Percentiles rank a stretch among this genome's conserved stretches.
These are phyloP conservation scores for Agrochola lychnidis DNA, from an alignment of 2,888 invertebrate genomes.

Conservation along the genomic window DNA sequence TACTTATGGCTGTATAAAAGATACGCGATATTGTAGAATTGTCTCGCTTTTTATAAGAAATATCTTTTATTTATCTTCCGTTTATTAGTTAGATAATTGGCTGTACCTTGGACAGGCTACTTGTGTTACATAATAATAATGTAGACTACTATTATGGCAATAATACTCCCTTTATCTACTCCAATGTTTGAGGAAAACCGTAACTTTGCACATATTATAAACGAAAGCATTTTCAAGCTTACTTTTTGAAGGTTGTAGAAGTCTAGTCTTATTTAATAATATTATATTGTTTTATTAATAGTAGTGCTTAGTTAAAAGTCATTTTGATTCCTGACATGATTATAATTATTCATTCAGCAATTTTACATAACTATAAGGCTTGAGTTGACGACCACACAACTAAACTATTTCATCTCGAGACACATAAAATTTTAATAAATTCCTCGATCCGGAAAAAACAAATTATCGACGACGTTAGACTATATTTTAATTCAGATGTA, in stretches of 20 bases:
- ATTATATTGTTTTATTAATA: too few relatives aligned
- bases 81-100: constrained; percentile 13
- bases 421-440: constrained; percentile 13
- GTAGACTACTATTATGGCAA: not conserved
- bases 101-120: not conserved
- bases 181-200: not conserved
- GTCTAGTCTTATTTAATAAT: too few relatives aligned
- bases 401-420: not conserved
- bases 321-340: not conserved
- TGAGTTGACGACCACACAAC: not conserved
- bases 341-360: not conserved
- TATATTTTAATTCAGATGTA: constrained; percentile 20
- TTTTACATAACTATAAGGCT: not conserved
- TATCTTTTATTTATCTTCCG: not conserved
- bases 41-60: constrained; percentile 1
- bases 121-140: constrained; percentile 23
- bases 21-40: not conserved
- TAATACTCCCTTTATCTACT: too few relatives aligned
- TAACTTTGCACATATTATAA: not conserved
- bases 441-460: constrained; percentile 20
- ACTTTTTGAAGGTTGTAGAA: not conserved
- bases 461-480: constrained; percentile 14
- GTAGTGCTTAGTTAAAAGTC: not conserved
- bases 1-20: not conserved
- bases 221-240: not conserved